Base-by-base conservation (phyloP, 2,113 vertebrate species). In the Antechinus stuartii region DNA sequence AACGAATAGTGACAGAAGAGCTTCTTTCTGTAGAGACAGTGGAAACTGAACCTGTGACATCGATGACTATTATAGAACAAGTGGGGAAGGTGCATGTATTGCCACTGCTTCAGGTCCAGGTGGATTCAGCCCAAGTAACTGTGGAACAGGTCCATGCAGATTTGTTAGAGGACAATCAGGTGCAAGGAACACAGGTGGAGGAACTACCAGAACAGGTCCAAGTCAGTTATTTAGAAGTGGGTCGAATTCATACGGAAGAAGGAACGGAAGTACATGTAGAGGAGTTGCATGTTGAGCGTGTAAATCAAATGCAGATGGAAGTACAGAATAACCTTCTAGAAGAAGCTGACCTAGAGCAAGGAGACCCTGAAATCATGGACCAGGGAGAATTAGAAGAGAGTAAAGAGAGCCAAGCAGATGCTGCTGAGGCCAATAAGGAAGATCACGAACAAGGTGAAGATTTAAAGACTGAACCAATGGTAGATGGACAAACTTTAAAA, bases 31-130 rank as follows among this genome's bases (percentile, higher is more conserved):
- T 98, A 92, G 99, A 99, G 97, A 98, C 99, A 6, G 93, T 98
- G 94, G 98, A 99, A 95, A 97, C 98, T 5, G 98, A 99, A 54
- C 98, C 99, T 47, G 98, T 99, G 89, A 98, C 99, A 0, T 99
- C 99, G 47, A 99, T 99, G 99, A 99, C 99, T 35, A 99, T 99
- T 93, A 99, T 99, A 98, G 98, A 99, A 90, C 99, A 99, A 96
- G 98, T 99, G 93, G 99, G 99, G 53, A 99, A 99, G 27, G 99
- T 99, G 49, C 99, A 99, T 47, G 99, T 99, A 92, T 98, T 99
- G 50, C 99, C 99, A 12, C 94, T 99, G 97, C 98, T 99, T 47
- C 98, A 99, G 55, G 99, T 99, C 5, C 99, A 99, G n/a, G 99
- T 99, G 98, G 99, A 99, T 97, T 97, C 99, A 96, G 90, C 99